A percentile compares a stretch with the other conserved stretches of the same genome.
Evolutionary conservation across 64 coral and sea anemone genomes (phyloP).

Genomic region (Anthopleura sola): DNA sequence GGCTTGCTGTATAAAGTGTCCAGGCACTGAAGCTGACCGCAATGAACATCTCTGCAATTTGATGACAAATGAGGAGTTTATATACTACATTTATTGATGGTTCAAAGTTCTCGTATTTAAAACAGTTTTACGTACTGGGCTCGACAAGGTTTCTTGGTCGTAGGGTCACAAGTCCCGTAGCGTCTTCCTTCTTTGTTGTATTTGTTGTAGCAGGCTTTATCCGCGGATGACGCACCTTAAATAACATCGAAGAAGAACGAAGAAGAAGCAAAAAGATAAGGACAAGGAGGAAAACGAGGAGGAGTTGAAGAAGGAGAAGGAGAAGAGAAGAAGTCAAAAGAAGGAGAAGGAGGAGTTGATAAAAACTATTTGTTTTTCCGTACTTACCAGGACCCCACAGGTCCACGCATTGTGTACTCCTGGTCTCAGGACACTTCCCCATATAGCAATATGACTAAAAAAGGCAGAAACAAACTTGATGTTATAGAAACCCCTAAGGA

Average conservation of each 20-base stretch:
- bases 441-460: slow-evolving; percentile 29
- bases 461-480: too few relatives aligned
- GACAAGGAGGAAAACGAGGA: too few relatives aligned
- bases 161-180: slow-evolving; percentile 23
- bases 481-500: too few relatives aligned
- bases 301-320: too few relatives aligned
- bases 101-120: too few relatives aligned
- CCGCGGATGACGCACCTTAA: slow-evolving; percentile 25
- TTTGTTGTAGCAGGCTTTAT: slow-evolving; percentile 33
- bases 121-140: not conserved
- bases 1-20: slow-evolving; percentile 6
- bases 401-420: slow-evolving; percentile 24
- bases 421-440: slow-evolving; percentile 26
- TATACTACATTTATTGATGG: too few relatives aligned
- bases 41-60: slow-evolving; percentile 26
- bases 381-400: slow-evolving; percentile 38
- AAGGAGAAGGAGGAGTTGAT: too few relatives aligned
- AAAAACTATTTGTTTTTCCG: too few relatives aligned
- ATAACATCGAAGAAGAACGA: too few relatives aligned
- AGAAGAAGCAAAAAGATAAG: too few relatives aligned
- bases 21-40: slow-evolving; percentile 51
- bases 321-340: too few relatives aligned
- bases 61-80: not conserved
- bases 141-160: not conserved
- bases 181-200: slow-evolving; percentile 25